Conservation (phyloP, 2,888 invertebrate species). For the Entomobrya multifasciata region DNA sequence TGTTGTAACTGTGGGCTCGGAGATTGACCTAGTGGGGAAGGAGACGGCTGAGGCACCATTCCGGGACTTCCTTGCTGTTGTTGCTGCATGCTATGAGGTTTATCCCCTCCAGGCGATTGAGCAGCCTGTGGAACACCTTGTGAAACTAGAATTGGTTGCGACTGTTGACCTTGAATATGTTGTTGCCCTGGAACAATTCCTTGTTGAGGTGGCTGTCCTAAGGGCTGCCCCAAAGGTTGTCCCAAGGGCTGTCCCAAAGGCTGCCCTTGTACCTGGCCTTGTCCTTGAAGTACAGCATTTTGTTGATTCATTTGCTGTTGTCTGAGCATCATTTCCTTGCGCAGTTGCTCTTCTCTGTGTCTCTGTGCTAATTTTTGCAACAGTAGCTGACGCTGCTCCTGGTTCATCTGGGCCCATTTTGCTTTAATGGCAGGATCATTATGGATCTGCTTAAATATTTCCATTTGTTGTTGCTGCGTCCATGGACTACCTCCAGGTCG, state of each 20-base stretch:
- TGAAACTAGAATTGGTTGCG: conserved; percentile 60
- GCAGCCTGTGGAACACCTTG: conserved; percentile 42
- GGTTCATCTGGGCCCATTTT: conserved; percentile 79
- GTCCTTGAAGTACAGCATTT: conserved; percentile 32
- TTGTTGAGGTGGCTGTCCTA: conserved; percentile 39
- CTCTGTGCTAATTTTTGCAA: conserved; percentile 78
- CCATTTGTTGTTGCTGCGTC: conserved; percentile 77
- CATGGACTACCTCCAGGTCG: conserved; percentile 63
- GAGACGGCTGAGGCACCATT: conserved; percentile 40
- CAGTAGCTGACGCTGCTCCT: conserved; percentile 73
- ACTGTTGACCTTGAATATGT: conserved; percentile 44
- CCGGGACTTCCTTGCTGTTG: conserved; percentile 50
- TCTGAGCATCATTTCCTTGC: conserved; percentile 77
- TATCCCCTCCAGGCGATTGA: conserved; percentile 48
- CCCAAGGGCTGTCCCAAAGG: neutral
- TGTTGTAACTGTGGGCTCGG: conserved; percentile 46
- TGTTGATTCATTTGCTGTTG: conserved; percentile 77
- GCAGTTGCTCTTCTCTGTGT: conserved; percentile 77
- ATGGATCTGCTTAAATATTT: conserved; percentile 78
- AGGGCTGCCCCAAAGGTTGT: neutral
- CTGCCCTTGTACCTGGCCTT: conserved; percentile 52
- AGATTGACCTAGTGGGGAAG: conserved; percentile 43
- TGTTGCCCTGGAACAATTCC: conserved; percentile 53
- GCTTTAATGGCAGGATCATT: conserved; percentile 77
- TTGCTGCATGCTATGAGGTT: conserved; percentile 27